These are phyloP conservation scores for Thalassoma bifasciatum DNA, from an alignment of 2,113 vertebrate genomes.

Conservation along the genomic window DNA sequence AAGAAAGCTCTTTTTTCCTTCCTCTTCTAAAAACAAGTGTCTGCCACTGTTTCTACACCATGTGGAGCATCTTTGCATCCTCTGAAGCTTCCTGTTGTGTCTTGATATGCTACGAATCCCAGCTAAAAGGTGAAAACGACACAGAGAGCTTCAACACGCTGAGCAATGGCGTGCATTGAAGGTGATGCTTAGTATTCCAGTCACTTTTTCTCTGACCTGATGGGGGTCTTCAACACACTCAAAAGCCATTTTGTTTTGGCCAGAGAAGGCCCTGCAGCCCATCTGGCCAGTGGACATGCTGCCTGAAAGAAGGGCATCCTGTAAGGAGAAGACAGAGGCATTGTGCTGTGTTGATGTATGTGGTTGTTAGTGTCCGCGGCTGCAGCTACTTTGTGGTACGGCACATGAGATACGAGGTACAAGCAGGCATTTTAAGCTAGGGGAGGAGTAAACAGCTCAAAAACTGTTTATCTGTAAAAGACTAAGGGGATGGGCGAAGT, in stretches of 20 bases:
- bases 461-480: slow-evolving; percentile 5
- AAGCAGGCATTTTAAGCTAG: slow-evolving; percentile 13
- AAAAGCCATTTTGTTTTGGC: slow-evolving; percentile 72
- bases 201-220: slow-evolving; percentile 63
- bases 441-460: too few relatives aligned
- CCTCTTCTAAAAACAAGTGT: neutral
- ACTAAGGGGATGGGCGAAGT: neutral
- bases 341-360: slow-evolving; percentile 62
- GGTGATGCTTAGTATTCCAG: slow-evolving; percentile 74
- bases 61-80: slow-evolving; percentile 37
- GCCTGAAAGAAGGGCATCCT: slow-evolving; percentile 70
- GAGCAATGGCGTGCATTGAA: slow-evolving; percentile 41
- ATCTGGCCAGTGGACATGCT: slow-evolving; percentile 68
- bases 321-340: slow-evolving; percentile 71
- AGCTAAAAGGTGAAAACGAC: slow-evolving; percentile 16
- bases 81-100: neutral
- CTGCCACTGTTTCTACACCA: slow-evolving; percentile 4
- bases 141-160: slow-evolving; percentile 30
- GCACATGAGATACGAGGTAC: slow-evolving; percentile 32
- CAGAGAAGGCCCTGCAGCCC: slow-evolving; percentile 65
- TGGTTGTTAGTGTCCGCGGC: slow-evolving; percentile 30
- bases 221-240: slow-evolving; percentile 68
- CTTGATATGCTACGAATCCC: slow-evolving; percentile 1
- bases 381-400: slow-evolving; percentile 53
- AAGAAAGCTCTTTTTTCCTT: slow-evolving; percentile 17